Evolutionary conservation across 2,797 vertebrate species (phyloP).

Genomic region (Eulemur rubriventer): DNA sequence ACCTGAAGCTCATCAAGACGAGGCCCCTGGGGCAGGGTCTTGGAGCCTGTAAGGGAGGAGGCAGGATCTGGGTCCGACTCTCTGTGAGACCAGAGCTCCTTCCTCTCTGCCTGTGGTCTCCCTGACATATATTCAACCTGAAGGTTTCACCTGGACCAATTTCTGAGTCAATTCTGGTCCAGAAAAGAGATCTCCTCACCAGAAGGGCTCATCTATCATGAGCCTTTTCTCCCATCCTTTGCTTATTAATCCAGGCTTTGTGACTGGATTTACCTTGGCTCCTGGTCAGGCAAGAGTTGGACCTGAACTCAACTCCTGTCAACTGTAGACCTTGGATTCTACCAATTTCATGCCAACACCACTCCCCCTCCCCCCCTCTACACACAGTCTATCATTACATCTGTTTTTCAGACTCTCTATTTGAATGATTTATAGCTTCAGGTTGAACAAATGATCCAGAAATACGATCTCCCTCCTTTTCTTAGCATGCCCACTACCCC

Average conservation of each 20-base stretch:
- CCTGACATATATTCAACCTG: too few relatives aligned
- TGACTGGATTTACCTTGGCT: background rate
- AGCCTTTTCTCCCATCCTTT: background rate
- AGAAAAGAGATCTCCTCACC: background rate
- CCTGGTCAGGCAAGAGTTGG: too few relatives aligned
- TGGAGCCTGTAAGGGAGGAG: accelerated
- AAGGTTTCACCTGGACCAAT: too few relatives aligned
- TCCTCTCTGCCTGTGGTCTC: background rate
- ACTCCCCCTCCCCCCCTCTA: accelerated
- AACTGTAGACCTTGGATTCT: background rate
- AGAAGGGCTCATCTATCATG: background rate
- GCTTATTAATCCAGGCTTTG: background rate
- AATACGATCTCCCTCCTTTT: background rate
- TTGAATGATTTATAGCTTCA: background rate
- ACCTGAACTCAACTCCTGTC: too few relatives aligned
- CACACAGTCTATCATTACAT: background rate
- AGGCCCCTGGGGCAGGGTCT: background rate
- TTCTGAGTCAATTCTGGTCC: too few relatives aligned
- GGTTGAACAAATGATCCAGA: background rate
- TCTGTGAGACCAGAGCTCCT: background rate
- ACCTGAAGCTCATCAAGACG: background rate
- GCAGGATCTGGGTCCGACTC: background rate
- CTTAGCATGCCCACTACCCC: too few relatives aligned
- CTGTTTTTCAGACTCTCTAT: background rate
- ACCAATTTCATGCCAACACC: too few relatives aligned